phyloP scores from a whole-genome alignment of 2,113 vertebrate genomes.

The Ptilonorhynchus violaceus region DNA sequence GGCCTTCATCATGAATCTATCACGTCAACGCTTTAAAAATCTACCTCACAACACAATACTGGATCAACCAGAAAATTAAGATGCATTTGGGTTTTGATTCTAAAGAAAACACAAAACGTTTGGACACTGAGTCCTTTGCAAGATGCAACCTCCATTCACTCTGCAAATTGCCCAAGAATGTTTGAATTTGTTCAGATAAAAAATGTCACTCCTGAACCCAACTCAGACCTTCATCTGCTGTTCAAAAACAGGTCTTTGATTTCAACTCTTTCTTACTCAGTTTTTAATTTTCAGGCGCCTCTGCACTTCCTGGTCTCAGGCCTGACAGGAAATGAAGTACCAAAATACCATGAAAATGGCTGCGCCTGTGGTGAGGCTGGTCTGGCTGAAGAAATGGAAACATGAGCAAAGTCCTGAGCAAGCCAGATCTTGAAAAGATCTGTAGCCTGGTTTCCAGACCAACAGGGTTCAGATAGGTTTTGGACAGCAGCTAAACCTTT shows the following conservation, averaged over 20 bases:
- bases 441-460: background rate
- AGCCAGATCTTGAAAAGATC: conserved; percentile 23
- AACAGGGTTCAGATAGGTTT: background rate
- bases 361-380: conserved; percentile 34
- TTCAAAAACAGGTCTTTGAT: conserved; percentile 7
- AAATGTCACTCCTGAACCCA: background rate
- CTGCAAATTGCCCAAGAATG: background rate
- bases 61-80: background rate
- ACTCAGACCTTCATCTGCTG: background rate
- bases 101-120: background rate
- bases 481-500: conserved; percentile 1
- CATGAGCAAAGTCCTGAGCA: background rate
- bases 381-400: conserved; percentile 44
- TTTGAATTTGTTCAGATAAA: background rate
- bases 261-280: background rate
- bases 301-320: conserved; percentile 13
- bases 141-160: background rate
- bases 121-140: background rate
- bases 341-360: conserved; percentile 30
- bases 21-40: background rate
- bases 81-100: background rate
- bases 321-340: conserved; percentile 32
- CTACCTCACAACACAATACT: background rate
- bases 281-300: conserved; percentile 26
- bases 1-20: background rate